Percentiles rank a stretch among this genome's conserved stretches.
Evolutionary conservation across 2,888 invertebrate genomes (phyloP).

Genomic region (Onthophagus sagittarius): DNA sequence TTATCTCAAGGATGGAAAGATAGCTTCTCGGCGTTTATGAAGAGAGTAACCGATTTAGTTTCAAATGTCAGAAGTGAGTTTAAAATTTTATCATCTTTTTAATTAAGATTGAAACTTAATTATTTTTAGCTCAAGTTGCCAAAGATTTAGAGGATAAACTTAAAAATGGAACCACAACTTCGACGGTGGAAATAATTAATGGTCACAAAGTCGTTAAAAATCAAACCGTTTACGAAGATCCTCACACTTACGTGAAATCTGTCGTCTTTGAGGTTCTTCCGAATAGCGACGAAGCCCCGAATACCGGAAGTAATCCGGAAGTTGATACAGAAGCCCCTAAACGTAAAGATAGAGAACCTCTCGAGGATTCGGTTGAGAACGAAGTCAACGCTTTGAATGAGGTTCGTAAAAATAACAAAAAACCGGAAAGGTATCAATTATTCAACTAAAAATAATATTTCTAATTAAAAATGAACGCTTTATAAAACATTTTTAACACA

Average conservation of each 20-base stretch:
- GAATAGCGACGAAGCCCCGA: neutral
- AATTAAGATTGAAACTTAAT: neutral
- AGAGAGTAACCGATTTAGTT: neutral
- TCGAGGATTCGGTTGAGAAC: slow-evolving; percentile 37
- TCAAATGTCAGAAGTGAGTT: neutral
- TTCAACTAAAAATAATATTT: slow-evolving; percentile 14
- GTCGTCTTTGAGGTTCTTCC: slow-evolving; percentile 50
- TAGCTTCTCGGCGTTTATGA: neutral
- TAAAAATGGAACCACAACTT: slow-evolving; percentile 46
- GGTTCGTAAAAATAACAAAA: slow-evolving; percentile 40
- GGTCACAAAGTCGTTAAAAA: slow-evolving; percentile 55
- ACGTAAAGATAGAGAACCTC: slow-evolving; percentile 36
- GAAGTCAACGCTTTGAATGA: slow-evolving; percentile 39
- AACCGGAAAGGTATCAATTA: slow-evolving; percentile 40
- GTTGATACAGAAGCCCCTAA: slow-evolving; percentile 28
- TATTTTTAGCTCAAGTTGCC: neutral
- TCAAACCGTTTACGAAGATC: slow-evolving; percentile 51
- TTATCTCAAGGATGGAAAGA: neutral
- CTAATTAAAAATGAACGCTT: neutral
- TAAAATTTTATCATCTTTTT: neutral
- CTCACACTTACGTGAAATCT: slow-evolving; percentile 34
- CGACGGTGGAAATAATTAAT: slow-evolving; percentile 46
- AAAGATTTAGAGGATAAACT: slow-evolving; percentile 33
- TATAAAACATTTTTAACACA: slow-evolving; percentile 12
- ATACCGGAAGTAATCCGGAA: slow-evolving; percentile 26